Base-by-base conservation (phyloP, 2,888 invertebrate genomes). In the Diplolepis rosae region DNA sequence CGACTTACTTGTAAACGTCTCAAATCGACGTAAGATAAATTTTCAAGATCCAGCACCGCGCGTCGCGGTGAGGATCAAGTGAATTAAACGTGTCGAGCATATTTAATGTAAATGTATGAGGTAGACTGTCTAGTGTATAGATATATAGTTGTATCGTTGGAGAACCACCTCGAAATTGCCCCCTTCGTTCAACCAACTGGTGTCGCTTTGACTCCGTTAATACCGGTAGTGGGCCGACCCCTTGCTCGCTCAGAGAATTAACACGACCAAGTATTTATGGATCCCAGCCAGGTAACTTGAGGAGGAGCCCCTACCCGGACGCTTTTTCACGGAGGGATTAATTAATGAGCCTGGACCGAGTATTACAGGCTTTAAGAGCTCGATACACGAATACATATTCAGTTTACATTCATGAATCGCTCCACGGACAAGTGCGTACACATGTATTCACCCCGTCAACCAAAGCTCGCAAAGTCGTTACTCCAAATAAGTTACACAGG, bases 211-310 rank as follows among this genome's bases (percentile, higher is more conserved):
- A 32, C 45, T 48, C 66, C 22, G 66, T 52, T 61, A 87, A 87
- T 86, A 86, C 87, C 87, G 82, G 87, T 87, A 87, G 87, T 87
- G 81, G 79, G 79, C 79, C 75, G 74, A 73, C 71, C 73, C 79
- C 75, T 71, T 83, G 83, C 84, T 82, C 81, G 82, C 85, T 82
- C 84, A 83, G 80, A 83, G 83, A 83, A 85, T 85, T 85, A 84
- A 85, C 85, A 84, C 85, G 85, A 77, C 80, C 76, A 80, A 84
- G 83, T 85, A 85, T 86, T 86, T 85, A 86, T 85, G 85, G 83
- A 82, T 81, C 83, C 79, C 80, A 79, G 76, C 78, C 80, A 82
- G 83, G 83, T 83, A 83, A 82, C 80, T 76, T 78, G 81, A 82
- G 82, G 74, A 83, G n/a, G n/a, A n/a, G n/a, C n/a, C 79, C 76